Evolutionary conservation across 2,888 invertebrate species (phyloP), one percentile per base, ranked within the genome.

Genomic region (Auanema freiburgensis): DNA sequence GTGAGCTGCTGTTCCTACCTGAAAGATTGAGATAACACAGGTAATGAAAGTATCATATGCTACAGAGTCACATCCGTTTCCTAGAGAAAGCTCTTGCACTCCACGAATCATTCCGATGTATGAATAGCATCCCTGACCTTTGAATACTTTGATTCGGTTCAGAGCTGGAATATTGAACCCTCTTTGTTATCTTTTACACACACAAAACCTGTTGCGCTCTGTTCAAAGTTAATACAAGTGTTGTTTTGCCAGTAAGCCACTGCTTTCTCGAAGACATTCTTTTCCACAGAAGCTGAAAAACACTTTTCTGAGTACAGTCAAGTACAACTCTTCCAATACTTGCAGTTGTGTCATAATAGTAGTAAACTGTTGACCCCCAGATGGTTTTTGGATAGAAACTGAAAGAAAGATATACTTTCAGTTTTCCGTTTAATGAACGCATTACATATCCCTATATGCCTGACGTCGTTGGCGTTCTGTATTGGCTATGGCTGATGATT

Each of bases 1-100:
- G 60, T 81, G 82, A 2, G 79, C 74, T 2, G 78, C 76, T 40
- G 81, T 79, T 12, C 81, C 82, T 16, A 82, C 66, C 81, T 81
- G 60, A 16, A 72, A n/a, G n/a, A n/a, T n/a, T n/a, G n/a, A 65
- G n/a, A 1, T 33, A 1, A 41, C 8, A n/a, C n/a, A n/a, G n/a
- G n/a, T n/a, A n/a, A n/a, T n/a, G n/a, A n/a, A n/a, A n/a, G n/a
- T n/a, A n/a, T n/a, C n/a, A n/a, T n/a, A n/a, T n/a, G n/a, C n/a
- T n/a, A 79, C 79, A 52, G 69, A 67, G 58, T 79, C 79, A 58
- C 82, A 80, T 1, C 79, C 79, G 8, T 60, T 51, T 24, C 82
- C 82, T 10, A 83, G 65, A 0, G 80, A 80, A n/a, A 83, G 60
- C 8, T 78, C 77, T 66, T 83, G 80, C 25, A 69, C 67, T 10